A percentile compares a stretch with the other conserved stretches of the same genome.
Evolutionary conservation across 1,140 invertebrate genomes (phyloP).

Genomic region (Ceratina calcarata): DNA sequence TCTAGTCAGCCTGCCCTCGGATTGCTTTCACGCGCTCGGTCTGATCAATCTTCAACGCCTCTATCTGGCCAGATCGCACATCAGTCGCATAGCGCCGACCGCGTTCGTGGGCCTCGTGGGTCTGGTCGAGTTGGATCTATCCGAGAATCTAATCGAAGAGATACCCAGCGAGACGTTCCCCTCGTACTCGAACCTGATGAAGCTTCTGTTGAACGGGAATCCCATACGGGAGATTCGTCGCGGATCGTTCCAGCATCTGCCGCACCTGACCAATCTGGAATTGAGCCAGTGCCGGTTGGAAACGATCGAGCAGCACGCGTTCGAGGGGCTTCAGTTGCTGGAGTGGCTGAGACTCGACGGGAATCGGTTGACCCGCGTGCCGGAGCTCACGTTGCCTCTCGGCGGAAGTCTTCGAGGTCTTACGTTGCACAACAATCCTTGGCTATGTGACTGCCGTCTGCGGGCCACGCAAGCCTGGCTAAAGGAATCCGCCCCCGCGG

Average conservation of each 20-base stretch:
- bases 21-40: slow-evolving; percentile 88
- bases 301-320: slow-evolving; percentile 88
- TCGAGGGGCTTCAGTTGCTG: slow-evolving; percentile 89
- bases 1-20: slow-evolving; percentile 86
- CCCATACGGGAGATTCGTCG: slow-evolving; percentile 87
- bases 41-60: slow-evolving; percentile 94
- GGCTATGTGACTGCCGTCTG: slow-evolving; percentile 92
- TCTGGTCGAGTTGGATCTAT: slow-evolving; percentile 93
- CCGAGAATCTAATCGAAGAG: slow-evolving; percentile 88
- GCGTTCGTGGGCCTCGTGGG: slow-evolving; percentile 92
- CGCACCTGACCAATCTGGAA: slow-evolving; percentile 89
- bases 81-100: slow-evolving; percentile 88
- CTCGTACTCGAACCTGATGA: slow-evolving; percentile 90
- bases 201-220: slow-evolving; percentile 89
- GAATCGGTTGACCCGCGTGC: slow-evolving; percentile 87
- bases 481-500: slow-evolving; percentile 84
- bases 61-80: slow-evolving; percentile 87
- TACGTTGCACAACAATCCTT: slow-evolving; percentile 92
- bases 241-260: slow-evolving; percentile 88
- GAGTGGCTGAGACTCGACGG: slow-evolving; percentile 92
- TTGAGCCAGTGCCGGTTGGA: slow-evolving; percentile 90
- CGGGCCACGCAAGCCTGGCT: slow-evolving; percentile 90
- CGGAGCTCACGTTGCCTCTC: slow-evolving; percentile 78
- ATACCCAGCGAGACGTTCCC: slow-evolving; percentile 89
- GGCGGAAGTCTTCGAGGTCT: slow-evolving; percentile 88